Base-by-base conservation (phyloP, 2,113 vertebrate species). In the Pelusios castaneus region DNA sequence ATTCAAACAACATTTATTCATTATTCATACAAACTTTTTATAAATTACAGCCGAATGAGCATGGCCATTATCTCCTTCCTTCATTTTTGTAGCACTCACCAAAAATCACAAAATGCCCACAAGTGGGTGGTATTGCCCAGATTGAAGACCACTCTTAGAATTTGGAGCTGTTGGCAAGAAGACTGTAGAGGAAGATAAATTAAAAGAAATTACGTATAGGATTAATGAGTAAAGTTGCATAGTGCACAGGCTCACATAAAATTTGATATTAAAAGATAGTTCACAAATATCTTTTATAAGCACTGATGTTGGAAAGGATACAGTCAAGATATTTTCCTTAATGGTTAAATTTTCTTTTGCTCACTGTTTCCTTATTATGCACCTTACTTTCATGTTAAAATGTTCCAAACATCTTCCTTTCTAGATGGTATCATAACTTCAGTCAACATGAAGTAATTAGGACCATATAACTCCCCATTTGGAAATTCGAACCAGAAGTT, bases 281-380 rank as follows among this genome's bases (percentile, higher is more conserved):
- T n/a, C 17, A 67, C 31, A 67, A 67, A 16, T n/a, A 52, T 52
- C 13, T 14, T 16, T 67, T n/a, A 67, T 31, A 52, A 52, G 51
- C 29, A 16, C 58, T 34, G 58, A 60, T 60, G 29, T 25, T 58
- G 27, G 56, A 54, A 80, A 67, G 7, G 7, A 8, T 85, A 24
- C 60, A 80, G 38, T 10, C 78, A 24, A 52, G 34, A 56, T 60
- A 9, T 38, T 82, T 95, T 78, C 7, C 63, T 0, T 11, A 73
- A 14, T 80, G 1, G 9, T 63, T 77, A 77, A 16, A 70, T 77
- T 82, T 3, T 43, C 0, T 0, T 1, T 31, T 81, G 88, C 34
- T 88, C 38, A 45, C 6, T 76, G 38, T 13, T 49, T 67, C 60
- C 34, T n/a, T 27, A 24, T 6, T 47, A 8, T 77, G 43, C 25